A percentile compares a stretch with the other conserved stretches of the same genome.
Conservation (phyloP, 2,797 vertebrate species). For the Sebastes alutus region DNA sequence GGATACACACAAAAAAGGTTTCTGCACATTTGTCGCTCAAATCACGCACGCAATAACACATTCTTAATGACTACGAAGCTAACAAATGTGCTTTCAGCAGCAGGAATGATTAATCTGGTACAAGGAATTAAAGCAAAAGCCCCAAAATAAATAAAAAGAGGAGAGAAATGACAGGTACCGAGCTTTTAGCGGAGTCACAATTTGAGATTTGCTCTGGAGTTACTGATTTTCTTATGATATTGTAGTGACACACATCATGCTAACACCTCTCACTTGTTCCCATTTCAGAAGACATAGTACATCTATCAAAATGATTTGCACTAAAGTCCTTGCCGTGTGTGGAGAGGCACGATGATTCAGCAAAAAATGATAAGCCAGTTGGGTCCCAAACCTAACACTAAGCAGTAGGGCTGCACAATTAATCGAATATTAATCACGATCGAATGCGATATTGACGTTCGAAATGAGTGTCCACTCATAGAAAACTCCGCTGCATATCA, state of each 20-base stretch:
- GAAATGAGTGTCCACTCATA: too few species aligned
- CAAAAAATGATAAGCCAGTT: slow-evolving; percentile 8
- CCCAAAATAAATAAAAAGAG: slow-evolving; percentile 49
- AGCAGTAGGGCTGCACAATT: neutral
- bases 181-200: neutral
- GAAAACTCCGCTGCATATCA: too few species aligned
- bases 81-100: slow-evolving; percentile 19
- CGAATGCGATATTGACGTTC: too few species aligned
- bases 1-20: slow-evolving; percentile 8
- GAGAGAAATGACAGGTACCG: neutral
- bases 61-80: neutral
- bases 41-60: neutral
- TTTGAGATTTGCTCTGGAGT: neutral
- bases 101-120: slow-evolving; percentile 41
- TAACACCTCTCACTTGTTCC: slow-evolving; percentile 29
- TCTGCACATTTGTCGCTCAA: slow-evolving; percentile 4
- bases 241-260: slow-evolving; percentile 26
- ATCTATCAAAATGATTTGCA: slow-evolving; percentile 17
- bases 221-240: slow-evolving; percentile 6
- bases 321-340: slow-evolving; percentile 12
- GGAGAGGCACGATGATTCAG: slow-evolving; percentile 20
- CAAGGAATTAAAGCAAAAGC: slow-evolving; percentile 43
- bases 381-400: slow-evolving; percentile 25
- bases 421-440: too few species aligned
- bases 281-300: slow-evolving; percentile 34